Conservation (phyloP, 2,113 vertebrate species). For the Calypte anna region DNA sequence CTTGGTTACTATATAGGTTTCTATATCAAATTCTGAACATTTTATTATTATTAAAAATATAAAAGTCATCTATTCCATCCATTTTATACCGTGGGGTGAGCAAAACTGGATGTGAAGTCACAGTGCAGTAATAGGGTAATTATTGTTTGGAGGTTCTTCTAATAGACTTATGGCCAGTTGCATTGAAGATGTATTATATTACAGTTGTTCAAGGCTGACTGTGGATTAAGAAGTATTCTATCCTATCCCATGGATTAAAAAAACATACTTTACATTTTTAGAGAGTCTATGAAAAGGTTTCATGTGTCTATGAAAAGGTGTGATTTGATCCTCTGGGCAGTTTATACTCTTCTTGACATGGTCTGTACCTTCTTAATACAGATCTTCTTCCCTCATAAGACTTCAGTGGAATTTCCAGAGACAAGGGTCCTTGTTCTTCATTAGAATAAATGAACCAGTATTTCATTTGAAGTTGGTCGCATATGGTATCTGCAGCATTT, state of each 20-base stretch:
- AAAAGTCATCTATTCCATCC: slow-evolving; percentile 15
- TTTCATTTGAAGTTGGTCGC: slow-evolving; percentile 19
- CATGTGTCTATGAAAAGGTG: not conserved
- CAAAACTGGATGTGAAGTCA: slow-evolving; percentile 33
- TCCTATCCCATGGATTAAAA: not conserved
- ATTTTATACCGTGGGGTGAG: slow-evolving; percentile 5
- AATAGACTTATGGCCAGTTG: not conserved
- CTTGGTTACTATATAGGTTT: slow-evolving; percentile 1
- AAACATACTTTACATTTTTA: not conserved
- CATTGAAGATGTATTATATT: slow-evolving; percentile 3
- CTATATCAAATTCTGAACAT: slow-evolving; percentile 27
- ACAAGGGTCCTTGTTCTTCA: not conserved
- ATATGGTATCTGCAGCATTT: not conserved
- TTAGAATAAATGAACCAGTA: not conserved
- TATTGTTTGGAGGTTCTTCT: slow-evolving; percentile 45
- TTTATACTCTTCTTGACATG: not conserved
- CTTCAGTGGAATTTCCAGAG: not conserved
- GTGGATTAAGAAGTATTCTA: not conserved
- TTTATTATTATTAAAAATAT: slow-evolving; percentile 43
- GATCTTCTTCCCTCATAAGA: not conserved
- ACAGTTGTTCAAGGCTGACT: not conserved
- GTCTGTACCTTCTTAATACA: not conserved
- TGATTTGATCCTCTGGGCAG: not conserved
- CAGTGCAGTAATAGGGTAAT: not conserved
- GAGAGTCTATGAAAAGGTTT: not conserved